Evolutionary conservation across 1,140 invertebrate genomes (phyloP).

Genomic region (Orchestia grillus): DNA sequence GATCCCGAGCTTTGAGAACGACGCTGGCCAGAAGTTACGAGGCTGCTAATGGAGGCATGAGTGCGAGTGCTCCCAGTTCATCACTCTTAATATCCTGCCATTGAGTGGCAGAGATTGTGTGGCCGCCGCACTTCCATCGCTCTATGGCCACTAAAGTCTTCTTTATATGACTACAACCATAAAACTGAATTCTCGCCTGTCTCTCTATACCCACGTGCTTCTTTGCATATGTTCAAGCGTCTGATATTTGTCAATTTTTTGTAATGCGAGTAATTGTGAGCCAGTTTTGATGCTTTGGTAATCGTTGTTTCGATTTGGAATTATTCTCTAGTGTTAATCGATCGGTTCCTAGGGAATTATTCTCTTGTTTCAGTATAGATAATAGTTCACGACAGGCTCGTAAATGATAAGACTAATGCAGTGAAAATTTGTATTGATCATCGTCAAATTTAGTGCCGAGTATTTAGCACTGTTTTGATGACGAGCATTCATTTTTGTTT

Average conservation of each 20-base stretch:
- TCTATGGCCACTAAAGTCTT: not conserved
- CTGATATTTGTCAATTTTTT: not conserved
- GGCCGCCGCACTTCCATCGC: not conserved
- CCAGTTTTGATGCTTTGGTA: not conserved
- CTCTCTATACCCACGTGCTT: not conserved
- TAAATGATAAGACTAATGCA: not conserved
- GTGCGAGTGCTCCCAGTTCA: not conserved
- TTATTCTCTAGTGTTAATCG: not conserved
- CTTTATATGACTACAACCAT: not conserved
- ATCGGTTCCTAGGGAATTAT: too few relatives aligned
- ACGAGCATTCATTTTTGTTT: not conserved
- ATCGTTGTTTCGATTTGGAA: not conserved
- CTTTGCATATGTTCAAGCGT: not conserved
- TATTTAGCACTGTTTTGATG: not conserved
- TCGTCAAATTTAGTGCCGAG: not conserved
- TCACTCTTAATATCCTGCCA: conserved; percentile 7
- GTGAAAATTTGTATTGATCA: not conserved
- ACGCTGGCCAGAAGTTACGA: not conserved
- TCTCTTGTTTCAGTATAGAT: not conserved
- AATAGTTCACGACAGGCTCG: not conserved
- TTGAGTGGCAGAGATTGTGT: not conserved
- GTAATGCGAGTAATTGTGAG: not conserved
- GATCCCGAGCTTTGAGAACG: not conserved
- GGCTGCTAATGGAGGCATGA: not conserved
- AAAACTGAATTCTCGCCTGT: not conserved